Base-by-base conservation (phyloP, 2,797 vertebrate genomes). In the Myotis findleyi region DNA sequence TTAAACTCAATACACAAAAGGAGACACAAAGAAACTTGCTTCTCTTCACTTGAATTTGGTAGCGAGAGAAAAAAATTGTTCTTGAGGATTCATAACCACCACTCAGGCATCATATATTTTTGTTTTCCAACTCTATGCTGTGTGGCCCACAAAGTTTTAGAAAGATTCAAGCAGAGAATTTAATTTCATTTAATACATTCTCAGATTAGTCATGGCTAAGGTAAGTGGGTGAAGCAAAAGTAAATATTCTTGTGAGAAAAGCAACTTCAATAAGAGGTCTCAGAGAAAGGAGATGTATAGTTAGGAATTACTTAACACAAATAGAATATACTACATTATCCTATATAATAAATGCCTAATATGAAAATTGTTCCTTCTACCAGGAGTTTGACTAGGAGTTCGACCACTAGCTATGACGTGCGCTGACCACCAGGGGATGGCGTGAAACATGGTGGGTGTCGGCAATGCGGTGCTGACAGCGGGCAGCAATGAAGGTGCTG, bases 131-230 rank as follows among this genome's bases (percentile, higher is more conserved):
- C 76, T 73, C 33, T 18, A 53, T 62, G 27, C 30, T 75, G 17
- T 85, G 30, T 89, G 79, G 23, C 57, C 72, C 66, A 75, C 84
- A 73, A 96, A 76, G 76, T 81, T 93, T 90, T 69, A 68, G 11
- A 62, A 89, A 68, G 38, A 84, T 53, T 79, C 55, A 88, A 73
- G 27, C 27, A 68, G 38, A 80, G 7, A 84, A 92, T 92, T 89
- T 94, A 75, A 94, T 84, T 88, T 79, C 62, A 57, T 84, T 81
- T 89, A 80, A 81, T 76, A 36, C 69, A 44, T 11, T 55, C 21
- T 82, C 38, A 90, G 77, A 89, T 93, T 93, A 77, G 53, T 83
- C 36, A 93, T 83, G 69, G 38, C 14, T 77, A 44, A 77, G 38
- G 62, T 41, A 82, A 83, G 87, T 49, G 11, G 44, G 17, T 87